Evolutionary conservation across 2,888 invertebrate species (phyloP).

Genomic region (Parnassius orleans): DNA sequence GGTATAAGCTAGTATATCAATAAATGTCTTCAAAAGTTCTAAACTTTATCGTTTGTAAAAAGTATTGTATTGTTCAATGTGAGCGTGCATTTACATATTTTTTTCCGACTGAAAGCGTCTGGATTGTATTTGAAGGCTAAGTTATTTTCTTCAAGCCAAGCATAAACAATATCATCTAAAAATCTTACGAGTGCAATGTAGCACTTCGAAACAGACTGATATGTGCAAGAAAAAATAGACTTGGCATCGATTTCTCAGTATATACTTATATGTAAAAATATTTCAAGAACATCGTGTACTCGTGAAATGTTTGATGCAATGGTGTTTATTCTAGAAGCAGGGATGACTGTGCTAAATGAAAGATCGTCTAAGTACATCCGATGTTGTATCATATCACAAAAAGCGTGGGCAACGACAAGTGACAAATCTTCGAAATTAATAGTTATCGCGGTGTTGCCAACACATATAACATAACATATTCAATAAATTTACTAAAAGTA

Average conservation of each 20-base stretch:
- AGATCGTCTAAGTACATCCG: constrained; percentile 44
- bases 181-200: constrained; percentile 15
- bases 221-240: constrained; percentile 35
- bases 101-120: constrained; percentile 14
- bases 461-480: constrained; percentile 9
- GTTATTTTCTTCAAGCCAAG: constrained; percentile 21
- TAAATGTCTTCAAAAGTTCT: no score
- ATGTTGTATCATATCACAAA: constrained; percentile 33
- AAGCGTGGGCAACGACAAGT: constrained; percentile 43
- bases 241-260: constrained; percentile 38
- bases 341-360: constrained; percentile 41
- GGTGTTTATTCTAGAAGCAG: constrained; percentile 45
- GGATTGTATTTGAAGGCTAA: constrained; percentile 21
- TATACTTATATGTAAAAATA: constrained; percentile 38
- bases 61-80: neutral
- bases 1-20: no score
- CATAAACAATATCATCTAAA: constrained; percentile 25
- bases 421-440: constrained; percentile 42
- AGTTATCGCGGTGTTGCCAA: constrained; percentile 15
- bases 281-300: constrained; percentile 36
- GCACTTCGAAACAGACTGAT: constrained; percentile 19
- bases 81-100: constrained; percentile 5
- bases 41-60: no score
- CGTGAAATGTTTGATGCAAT: constrained; percentile 35
- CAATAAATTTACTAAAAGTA: constrained; percentile 7